Conservation (phyloP, 2,797 vertebrate species). For the Petrocephalus sullivani region DNA sequence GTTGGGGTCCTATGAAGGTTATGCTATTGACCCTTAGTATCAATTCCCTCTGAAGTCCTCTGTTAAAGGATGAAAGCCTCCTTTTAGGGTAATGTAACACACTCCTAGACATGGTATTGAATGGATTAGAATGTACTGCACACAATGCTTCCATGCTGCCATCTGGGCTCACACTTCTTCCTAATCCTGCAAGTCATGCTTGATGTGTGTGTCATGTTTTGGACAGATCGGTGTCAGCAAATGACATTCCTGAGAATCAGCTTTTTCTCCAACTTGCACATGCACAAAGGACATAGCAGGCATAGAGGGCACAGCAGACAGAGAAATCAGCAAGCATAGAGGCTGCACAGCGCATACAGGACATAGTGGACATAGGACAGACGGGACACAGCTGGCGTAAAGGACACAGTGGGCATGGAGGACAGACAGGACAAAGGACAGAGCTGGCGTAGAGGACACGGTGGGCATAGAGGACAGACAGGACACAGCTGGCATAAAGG, state of each 20-base stretch:
- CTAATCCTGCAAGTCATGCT: background rate
- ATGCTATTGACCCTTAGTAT: background rate
- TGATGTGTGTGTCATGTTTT: background rate
- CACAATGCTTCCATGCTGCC: background rate
- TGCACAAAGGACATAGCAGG: background rate
- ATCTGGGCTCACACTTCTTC: background rate
- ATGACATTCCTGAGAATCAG: background rate
- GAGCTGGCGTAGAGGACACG: too few relatives aligned
- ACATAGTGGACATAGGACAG: background rate
- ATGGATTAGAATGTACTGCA: too few relatives aligned
- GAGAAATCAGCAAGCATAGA: too few relatives aligned
- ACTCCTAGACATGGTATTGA: too few relatives aligned
- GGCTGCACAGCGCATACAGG: background rate
- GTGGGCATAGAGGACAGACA: too few relatives aligned
- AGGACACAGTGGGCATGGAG: too few relatives aligned
- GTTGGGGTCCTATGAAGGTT: background rate
- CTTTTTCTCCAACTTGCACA: background rate
- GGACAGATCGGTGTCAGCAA: background rate
- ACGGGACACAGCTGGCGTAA: background rate
- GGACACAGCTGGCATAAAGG: too few relatives aligned
- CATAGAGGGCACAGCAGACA: background rate
- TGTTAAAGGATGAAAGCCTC: background rate
- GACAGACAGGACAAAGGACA: too few relatives aligned
- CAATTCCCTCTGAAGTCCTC: background rate
- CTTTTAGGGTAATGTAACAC: background rate